Conservation (phyloP, 2,797 vertebrate genomes). For the Dermochelys coriacea region DNA sequence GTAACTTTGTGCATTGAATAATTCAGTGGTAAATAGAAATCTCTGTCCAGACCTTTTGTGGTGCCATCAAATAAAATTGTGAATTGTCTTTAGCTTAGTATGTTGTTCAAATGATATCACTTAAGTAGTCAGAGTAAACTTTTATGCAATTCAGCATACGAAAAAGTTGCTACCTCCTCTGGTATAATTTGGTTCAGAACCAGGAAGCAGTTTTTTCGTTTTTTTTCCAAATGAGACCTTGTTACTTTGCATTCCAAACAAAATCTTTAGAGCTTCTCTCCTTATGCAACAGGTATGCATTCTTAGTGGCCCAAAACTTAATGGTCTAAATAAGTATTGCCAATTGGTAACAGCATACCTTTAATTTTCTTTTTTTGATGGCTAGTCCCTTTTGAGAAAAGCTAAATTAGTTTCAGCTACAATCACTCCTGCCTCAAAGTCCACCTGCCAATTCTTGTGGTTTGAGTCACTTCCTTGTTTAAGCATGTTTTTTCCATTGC, state of each 20-base stretch:
- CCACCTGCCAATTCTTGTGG: not conserved
- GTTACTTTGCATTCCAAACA: rapidly evolving
- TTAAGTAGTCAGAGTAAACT: too few species aligned
- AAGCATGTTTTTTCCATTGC: not conserved
- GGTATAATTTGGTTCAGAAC: not conserved
- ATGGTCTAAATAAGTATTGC: not conserved
- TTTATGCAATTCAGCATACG: not conserved
- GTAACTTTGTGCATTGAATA: not conserved
- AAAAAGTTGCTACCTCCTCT: not conserved
- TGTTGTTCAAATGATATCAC: too few species aligned
- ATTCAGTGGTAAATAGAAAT: not conserved
- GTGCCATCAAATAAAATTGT: not conserved
- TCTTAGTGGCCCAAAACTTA: not conserved
- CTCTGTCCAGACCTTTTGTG: not conserved
- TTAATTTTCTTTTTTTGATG: too few species aligned
- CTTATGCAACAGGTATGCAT: rapidly evolving
- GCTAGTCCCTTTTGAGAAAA: not conserved
- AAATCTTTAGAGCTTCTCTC: rapidly evolving
- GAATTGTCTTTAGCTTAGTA: too few species aligned
- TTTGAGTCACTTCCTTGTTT: not conserved
- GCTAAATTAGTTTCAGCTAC: not conserved
- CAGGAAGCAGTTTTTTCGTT: rapidly evolving
- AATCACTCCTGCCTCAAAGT: not conserved
- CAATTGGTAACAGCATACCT: too few species aligned
- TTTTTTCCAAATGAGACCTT: rapidly evolving